Percentiles rank a stretch among this genome's conserved stretches.
These are phyloP conservation scores for Stercorarius parasiticus DNA, from an alignment of 2,113 vertebrate species.

Conservation along the genomic window DNA sequence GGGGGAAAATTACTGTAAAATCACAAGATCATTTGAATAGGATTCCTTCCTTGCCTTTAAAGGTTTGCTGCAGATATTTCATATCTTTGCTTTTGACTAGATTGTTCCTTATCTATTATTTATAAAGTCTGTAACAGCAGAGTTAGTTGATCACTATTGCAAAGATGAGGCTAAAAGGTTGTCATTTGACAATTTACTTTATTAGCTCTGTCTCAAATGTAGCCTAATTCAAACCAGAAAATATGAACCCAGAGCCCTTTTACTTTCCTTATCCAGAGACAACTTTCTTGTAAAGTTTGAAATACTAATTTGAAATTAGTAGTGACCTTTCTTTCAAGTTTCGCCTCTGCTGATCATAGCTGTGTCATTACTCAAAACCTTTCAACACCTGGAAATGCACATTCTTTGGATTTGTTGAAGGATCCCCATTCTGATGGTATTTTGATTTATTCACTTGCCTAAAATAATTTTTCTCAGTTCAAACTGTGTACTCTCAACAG, in stretches of 20 bases:
- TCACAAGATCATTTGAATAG: not conserved
- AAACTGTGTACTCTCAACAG: not conserved
- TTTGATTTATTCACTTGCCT: not conserved
- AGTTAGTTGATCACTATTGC: not conserved
- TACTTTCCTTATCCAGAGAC: not conserved
- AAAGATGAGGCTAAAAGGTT: not conserved
- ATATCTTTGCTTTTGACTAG: not conserved
- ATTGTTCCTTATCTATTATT: not conserved
- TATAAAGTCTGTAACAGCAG: not conserved
- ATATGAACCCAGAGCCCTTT: not conserved
- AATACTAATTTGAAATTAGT: not conserved
- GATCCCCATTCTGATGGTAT: not conserved
- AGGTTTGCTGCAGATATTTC: not conserved
- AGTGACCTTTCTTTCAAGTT: not conserved
- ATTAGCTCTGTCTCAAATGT: not conserved
- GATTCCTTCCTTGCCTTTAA: not conserved
- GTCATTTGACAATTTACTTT: not conserved
- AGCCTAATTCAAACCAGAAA: not conserved
- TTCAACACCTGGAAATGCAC: not conserved
- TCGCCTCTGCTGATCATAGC: not conserved
- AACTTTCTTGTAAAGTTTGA: not conserved
- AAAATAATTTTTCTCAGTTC: not conserved
- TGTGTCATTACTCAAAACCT: not conserved
- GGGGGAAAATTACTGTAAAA: not conserved
- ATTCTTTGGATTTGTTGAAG: not conserved